Conservation (phyloP, 1,140 invertebrate genomes). For the Scaptomyza pallida region DNA sequence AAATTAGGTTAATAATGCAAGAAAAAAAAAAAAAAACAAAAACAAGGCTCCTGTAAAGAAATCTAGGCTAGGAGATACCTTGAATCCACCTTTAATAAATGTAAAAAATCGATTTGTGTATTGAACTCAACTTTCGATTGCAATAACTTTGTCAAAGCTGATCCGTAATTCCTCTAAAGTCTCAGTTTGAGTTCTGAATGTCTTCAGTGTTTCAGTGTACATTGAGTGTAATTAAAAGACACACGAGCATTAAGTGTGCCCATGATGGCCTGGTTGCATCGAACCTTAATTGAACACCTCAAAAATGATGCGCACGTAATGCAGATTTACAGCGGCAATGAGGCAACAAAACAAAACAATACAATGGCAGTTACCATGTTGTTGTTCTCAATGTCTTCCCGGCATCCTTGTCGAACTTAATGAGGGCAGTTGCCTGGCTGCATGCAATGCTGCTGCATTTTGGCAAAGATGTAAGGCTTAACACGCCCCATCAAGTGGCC, state of each 20-base stretch:
- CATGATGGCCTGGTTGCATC: slow-evolving; percentile 15
- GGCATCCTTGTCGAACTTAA: slow-evolving; percentile 54
- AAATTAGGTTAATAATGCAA: slow-evolving; percentile 32
- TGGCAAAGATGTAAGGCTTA: slow-evolving; percentile 48
- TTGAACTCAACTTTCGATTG: too few relatives aligned
- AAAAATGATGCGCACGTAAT: slow-evolving; percentile 81
- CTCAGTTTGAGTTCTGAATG: too few relatives aligned
- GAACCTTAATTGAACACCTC: slow-evolving; percentile 77
- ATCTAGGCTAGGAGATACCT: too few relatives aligned
- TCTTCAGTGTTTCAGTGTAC: not conserved
- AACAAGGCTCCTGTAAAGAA: too few relatives aligned
- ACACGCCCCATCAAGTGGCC: slow-evolving; percentile 73
- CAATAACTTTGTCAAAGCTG: too few relatives aligned
- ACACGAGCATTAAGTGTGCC: slow-evolving; percentile 50
- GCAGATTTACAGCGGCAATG: slow-evolving; percentile 75
- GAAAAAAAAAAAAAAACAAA: slow-evolving; percentile 6
- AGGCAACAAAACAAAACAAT: slow-evolving; percentile 65
- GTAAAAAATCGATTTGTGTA: too few relatives aligned
- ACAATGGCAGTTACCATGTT: slow-evolving; percentile 54
- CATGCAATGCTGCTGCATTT: not conserved
- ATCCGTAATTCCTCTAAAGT: too few relatives aligned
- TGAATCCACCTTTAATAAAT: too few relatives aligned
- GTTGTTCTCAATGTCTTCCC: slow-evolving; percentile 41
- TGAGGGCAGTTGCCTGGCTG: slow-evolving; percentile 60
- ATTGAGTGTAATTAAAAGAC: slow-evolving; percentile 60